Conservation (phyloP, 1,140 invertebrate species). For the Eumeta japonica region DNA sequence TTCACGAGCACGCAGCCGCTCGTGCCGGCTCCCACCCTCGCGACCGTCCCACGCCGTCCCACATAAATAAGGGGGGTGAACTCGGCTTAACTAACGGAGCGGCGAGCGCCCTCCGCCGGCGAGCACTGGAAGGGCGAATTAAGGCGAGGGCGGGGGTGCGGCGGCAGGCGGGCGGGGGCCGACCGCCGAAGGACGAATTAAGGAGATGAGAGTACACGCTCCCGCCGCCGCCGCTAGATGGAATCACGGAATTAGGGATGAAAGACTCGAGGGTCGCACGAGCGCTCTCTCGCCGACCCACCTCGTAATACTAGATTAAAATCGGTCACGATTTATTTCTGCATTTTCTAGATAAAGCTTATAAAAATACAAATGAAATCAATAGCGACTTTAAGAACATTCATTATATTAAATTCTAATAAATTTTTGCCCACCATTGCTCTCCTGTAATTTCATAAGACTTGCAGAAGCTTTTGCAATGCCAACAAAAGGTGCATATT, state of each 20-base stretch:
- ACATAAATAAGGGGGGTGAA: conserved; percentile 52
- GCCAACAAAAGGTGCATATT: too few relatives aligned
- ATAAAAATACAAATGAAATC: too few relatives aligned
- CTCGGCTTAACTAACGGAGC: conserved; percentile 51
- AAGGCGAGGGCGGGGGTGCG: conserved; percentile 8
- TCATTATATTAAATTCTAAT: too few relatives aligned
- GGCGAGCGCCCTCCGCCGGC: conserved; percentile 30
- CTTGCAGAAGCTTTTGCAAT: too few relatives aligned
- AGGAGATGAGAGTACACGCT: conserved; percentile 56
- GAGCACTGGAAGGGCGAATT: conserved; percentile 33
- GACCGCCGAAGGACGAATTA: conserved; percentile 56
- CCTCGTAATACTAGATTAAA: too few relatives aligned
- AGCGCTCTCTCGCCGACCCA: too few relatives aligned
- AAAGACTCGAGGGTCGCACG: conserved; percentile 7
- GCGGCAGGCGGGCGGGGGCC: conserved; percentile 21
- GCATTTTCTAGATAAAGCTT: too few relatives aligned
- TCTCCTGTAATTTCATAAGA: too few relatives aligned
- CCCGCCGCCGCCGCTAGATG: conserved; percentile 44
- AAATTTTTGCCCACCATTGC: too few relatives aligned
- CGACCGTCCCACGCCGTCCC: conserved; percentile 29
- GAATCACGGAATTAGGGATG: conserved; percentile 33
- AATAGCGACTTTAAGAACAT: too few relatives aligned
- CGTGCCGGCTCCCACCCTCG: conserved; percentile 22
- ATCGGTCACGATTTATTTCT: too few relatives aligned
- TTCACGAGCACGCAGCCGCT: conserved; percentile 46